Base-by-base conservation (phyloP, 2,113 vertebrate species). In the Monarcha castaneiventris region DNA sequence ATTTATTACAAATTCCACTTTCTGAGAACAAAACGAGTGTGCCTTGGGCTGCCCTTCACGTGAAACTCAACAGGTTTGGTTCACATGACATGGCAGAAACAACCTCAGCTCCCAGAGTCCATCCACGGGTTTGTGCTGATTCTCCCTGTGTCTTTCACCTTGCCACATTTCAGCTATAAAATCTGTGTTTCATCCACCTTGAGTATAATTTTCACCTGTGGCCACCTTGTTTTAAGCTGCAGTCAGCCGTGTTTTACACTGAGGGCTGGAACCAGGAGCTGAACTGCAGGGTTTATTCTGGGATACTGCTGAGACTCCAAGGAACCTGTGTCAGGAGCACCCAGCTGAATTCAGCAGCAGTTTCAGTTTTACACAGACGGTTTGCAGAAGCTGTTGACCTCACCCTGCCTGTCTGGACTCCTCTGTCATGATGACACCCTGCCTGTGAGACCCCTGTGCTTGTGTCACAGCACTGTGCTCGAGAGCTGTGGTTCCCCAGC, bases 1-100 rank as follows among this genome's bases (percentile, higher is more conserved):
- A 80, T 61, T 86, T 72, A 63, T 59, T 76, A 77, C 56, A 93
- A 93, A 94, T 90, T 84, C 92, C 86, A 92, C 33, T 76, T 94
- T 71, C 92, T 90, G 73, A 90, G 91, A 96, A 89, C 10, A 39
- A 25, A 59, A 52, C 2, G 2, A 88, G 43, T 5, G 2, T 43
- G 52, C 74, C 66, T 75, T 2, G 0, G 74, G 82, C 69, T 84
- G 84, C 52, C 83, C 86, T 88, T 55, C 9, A 0, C 90, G 94
- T 90, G 93, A 93, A 96, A 91, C 48, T 55, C 6, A 6, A 3
- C 83, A 74, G 83, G 79, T 94, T 90, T 88, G 72, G 89, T 90
- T 97, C 95, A 90, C 89, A 81, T 25, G 22, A 75, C 7, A 8
- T 5, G 44, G 11, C 14, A 25, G 41, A 49, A 82, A 41, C 29